Base-by-base conservation (phyloP, 2,797 vertebrate genomes). In the Enteromius fasciolatus region DNA sequence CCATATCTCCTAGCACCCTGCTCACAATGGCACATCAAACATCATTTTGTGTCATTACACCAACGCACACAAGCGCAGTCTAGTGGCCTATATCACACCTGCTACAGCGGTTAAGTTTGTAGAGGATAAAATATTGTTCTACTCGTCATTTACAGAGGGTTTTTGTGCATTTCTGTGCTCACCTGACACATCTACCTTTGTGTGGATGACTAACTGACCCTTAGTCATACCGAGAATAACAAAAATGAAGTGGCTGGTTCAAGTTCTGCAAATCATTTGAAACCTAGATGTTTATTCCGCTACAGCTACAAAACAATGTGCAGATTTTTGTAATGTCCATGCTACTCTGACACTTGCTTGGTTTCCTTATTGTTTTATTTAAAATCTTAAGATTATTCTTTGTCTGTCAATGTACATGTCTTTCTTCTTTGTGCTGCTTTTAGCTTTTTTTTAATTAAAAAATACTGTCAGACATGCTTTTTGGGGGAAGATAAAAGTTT, bases 131-230 rank as follows among this genome's bases (percentile, higher is more conserved):
- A 76, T 68, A 63, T 76, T 77, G 41, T 44, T 68, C 15, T 79
- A n/a, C 25, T 61, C 41, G 15, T 84, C 44, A 18, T 20, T 52
- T 63, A 63, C 25, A n/a, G 2, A 44, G 82, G 76, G 73, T 44
- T 25, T 82, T 82, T 80, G 6, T 84, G 80, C 84, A 80, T 69
- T 80, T 83, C 76, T 84, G 80, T 84, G 70, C 82, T 81, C 80
- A 23, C 39, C 28, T 75, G 33, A 75, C 6, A 59, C 3, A 23
- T 76, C 44, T 72, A 10, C 15, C 69, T 48, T 61, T 41, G 83
- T 39, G 23, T 82, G 36, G 57, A 66, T 87, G 18, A 44, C n/a
- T 69, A 44, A 17, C 39, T 69, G 39, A 46, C 20, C 12, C 67
- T 69, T 69, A 15, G 39, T 44, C 5, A 23, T 69, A 23, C 39